phyloP scores from a whole-genome alignment of 2,797 vertebrate species.

The Semotilus atromaculatus region DNA sequence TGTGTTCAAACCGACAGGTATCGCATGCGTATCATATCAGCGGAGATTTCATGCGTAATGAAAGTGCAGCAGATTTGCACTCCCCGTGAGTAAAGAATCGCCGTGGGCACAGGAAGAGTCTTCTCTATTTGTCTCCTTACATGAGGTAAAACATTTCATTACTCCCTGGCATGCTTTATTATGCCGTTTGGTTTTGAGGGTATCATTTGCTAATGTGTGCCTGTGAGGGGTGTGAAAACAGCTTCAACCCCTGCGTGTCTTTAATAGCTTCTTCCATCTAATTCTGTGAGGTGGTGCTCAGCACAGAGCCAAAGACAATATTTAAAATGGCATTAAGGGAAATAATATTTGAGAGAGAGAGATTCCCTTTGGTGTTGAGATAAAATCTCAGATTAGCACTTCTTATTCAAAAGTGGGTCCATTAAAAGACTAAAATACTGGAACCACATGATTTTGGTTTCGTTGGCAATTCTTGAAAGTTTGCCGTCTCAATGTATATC shows the following conservation, averaged over 20 bases:
- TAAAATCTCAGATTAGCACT: background rate
- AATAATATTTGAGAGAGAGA: constrained; percentile 22
- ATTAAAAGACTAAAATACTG: background rate
- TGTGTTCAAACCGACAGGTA: constrained; percentile 71
- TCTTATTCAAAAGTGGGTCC: background rate
- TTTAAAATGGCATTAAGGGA: constrained; percentile 35
- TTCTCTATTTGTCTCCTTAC: constrained; percentile 77
- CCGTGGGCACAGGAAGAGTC: constrained; percentile 61
- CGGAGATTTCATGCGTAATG: constrained; percentile 73
- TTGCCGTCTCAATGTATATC: background rate
- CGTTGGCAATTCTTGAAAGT: background rate
- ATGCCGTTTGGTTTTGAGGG: constrained; percentile 62
- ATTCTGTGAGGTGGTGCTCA: constrained; percentile 31
- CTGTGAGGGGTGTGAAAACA: constrained; percentile 58
- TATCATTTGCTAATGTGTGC: constrained; percentile 66
- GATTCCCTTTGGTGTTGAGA: constrained; percentile 8
- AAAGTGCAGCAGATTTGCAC: constrained; percentile 75
- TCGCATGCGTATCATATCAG: constrained; percentile 60
- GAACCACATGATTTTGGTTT: background rate
- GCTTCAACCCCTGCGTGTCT: constrained; percentile 53
- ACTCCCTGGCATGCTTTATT: constrained; percentile 72
- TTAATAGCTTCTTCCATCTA: constrained; percentile 50
- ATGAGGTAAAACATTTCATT: constrained; percentile 79
- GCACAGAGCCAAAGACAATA: constrained; percentile 26
- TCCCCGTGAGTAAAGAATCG: constrained; percentile 74